Percentiles rank a stretch among this genome's conserved stretches.
These are phyloP conservation scores for Tachycineta bicolor DNA, from an alignment of 2,113 vertebrate genomes.

Conservation along the genomic window DNA sequence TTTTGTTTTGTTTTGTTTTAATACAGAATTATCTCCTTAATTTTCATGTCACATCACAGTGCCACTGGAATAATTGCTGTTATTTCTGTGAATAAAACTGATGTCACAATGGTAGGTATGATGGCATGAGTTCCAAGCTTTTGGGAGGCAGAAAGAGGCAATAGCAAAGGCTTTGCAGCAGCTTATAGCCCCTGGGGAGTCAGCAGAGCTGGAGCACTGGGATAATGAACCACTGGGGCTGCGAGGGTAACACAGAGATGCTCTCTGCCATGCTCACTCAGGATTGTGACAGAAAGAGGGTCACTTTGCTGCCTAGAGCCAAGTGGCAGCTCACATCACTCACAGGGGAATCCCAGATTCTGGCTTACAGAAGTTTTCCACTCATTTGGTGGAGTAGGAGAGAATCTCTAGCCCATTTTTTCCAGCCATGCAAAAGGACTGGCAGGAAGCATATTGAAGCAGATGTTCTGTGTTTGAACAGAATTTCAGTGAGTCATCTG, in stretches of 20 bases:
- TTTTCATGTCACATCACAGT: not conserved
- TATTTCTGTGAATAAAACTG: not conserved
- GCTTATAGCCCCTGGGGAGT: not conserved
- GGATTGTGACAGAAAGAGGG: not conserved
- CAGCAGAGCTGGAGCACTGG: not conserved
- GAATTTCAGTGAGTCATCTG: conserved; percentile 10
- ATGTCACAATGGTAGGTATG: not conserved
- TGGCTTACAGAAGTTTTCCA: conserved; percentile 22
- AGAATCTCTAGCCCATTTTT: not conserved
- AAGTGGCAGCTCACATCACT: not conserved
- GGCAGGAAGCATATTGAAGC: conserved; percentile 42
- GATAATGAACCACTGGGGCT: not conserved
- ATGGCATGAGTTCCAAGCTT: not conserved
- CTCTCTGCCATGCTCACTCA: not conserved
- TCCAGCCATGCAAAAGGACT: not conserved
- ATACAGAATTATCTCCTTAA: not conserved
- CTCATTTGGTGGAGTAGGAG: not conserved
- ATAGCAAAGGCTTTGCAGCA: not conserved
- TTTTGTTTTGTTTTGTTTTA: not conserved
- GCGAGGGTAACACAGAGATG: not conserved
- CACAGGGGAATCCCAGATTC: not conserved
- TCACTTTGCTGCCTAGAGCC: not conserved
- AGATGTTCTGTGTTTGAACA: conserved; percentile 29
- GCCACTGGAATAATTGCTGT: not conserved
- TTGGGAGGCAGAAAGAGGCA: not conserved